Base-by-base conservation (phyloP, 2,888 invertebrate species). In the Chaitophorus viminalis region DNA sequence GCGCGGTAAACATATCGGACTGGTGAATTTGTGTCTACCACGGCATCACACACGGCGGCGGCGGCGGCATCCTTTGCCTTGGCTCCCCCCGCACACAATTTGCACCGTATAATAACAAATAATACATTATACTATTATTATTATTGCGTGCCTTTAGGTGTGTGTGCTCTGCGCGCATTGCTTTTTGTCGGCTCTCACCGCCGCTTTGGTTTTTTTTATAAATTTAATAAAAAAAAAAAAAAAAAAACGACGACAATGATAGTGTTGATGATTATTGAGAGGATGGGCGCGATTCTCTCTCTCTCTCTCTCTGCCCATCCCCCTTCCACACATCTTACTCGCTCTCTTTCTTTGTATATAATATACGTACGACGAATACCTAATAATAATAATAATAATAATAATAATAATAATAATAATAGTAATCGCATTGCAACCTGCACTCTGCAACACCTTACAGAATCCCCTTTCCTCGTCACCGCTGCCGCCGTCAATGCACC, bases 51-150 rank as follows among this genome's bases (percentile, higher is more conserved):
- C 68, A 68, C 36, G 6, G 31, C 25, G n/a, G n/a, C n/a, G n/a
- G 25, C 36, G 79, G 76, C 79, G 86, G 86, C 79, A 60, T 86
- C 86, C 86, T 86, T 86, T 86, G 86, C 78, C 54, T 86, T 78
- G 6, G 18, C 46, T 46, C 46, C 72, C 46, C 39, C 46, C 72
- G n/a, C 68, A 36, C 77, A 86, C 78, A 60, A 78, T 78, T 86
- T 36, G 86, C 86, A 86, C 86, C 86, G 86, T 86, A 86, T 86
- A 86, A 86, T 86, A 86, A 86, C 78, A 86, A 86, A 86, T 78
- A 86, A 86, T 86, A 86, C 86, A 86, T 78, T 78, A 78, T 33
- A 72, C n/a, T 46, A 46, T 46, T 46, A 75, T 76, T 76, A 85
- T 85, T 77, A 68, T 85, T 77, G 77, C 77, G 52, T 77, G 77